phyloP scores from a whole-genome alignment of 2,113 vertebrate species.

The Halcyon malimbica region DNA sequence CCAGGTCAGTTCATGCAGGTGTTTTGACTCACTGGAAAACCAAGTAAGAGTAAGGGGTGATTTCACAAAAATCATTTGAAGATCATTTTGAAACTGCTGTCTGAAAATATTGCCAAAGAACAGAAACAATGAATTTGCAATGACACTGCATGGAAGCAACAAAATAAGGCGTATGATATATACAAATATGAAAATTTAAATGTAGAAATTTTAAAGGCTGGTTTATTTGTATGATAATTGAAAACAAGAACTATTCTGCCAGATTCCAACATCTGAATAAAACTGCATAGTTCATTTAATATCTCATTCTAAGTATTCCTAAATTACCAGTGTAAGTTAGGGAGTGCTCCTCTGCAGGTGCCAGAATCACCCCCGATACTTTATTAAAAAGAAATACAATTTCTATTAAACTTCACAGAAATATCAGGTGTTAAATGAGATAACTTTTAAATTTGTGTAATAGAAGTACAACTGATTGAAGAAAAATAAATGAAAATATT shows the following conservation, averaged over 20 bases:
- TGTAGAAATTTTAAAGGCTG: background rate
- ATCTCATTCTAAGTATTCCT: background rate
- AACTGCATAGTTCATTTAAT: background rate
- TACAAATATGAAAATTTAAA: background rate
- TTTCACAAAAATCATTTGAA: background rate
- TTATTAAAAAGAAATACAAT: background rate
- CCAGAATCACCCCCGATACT: background rate
- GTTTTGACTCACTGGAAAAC: background rate
- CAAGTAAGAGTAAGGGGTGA: background rate
- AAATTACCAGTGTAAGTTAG: background rate
- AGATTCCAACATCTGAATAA: background rate
- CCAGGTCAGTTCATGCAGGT: background rate
- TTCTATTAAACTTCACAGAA: background rate
- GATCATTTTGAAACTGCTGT: background rate
- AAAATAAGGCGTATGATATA: background rate
- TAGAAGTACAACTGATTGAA: background rate
- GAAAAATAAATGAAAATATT: background rate
- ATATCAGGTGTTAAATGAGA: background rate
- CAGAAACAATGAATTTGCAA: background rate
- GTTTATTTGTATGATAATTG: background rate
- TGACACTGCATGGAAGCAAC: background rate
- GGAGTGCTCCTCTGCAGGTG: background rate
- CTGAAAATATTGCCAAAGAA: background rate
- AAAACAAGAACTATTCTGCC: background rate
- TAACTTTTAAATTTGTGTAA: background rate